A percentile compares a stretch with the other conserved stretches of the same genome.
phyloP scores from a whole-genome alignment of 2,888 invertebrate genomes.

The Ellobium chinense region DNA sequence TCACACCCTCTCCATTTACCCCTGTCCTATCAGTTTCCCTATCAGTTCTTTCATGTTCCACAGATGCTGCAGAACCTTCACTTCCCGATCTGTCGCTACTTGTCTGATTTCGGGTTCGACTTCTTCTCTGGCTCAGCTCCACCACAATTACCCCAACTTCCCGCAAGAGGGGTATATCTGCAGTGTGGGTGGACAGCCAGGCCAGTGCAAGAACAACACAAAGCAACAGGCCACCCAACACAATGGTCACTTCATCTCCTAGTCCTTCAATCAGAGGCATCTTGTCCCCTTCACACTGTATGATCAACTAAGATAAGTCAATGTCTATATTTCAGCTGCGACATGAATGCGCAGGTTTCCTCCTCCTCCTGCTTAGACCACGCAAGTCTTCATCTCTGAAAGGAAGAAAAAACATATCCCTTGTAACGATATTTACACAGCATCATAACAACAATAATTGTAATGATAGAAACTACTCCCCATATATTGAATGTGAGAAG shows the following conservation, averaged over 20 bases:
- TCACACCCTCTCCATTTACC: constrained; percentile 1
- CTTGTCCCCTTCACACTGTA: not conserved
- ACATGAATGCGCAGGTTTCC: no score
- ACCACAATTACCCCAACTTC: constrained; percentile 69
- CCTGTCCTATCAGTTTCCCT: not conserved
- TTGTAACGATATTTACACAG: no score
- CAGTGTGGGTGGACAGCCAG: constrained; percentile 89
- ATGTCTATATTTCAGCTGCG: no score
- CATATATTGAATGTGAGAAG: no score
- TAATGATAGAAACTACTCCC: no score
- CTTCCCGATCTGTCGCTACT: constrained; percentile 7
- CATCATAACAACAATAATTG: no score
- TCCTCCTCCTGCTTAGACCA: no score
- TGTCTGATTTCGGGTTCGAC: constrained; percentile 2
- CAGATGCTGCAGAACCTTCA: not conserved
- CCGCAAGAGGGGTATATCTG: constrained; percentile 82
- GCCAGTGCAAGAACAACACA: constrained; percentile 83
- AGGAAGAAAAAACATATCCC: no score
- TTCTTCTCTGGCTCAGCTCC: constrained; percentile 58
- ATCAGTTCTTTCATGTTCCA: not conserved
- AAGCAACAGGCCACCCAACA: constrained; percentile 83
- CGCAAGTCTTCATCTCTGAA: no score
- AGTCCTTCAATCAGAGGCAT: constrained; percentile 87
- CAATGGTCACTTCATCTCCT: constrained; percentile 90
- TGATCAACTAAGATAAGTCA: no score